Evolutionary conservation across 2,797 vertebrate genomes (phyloP).

Genomic region (Poecilia velifera): DNA sequence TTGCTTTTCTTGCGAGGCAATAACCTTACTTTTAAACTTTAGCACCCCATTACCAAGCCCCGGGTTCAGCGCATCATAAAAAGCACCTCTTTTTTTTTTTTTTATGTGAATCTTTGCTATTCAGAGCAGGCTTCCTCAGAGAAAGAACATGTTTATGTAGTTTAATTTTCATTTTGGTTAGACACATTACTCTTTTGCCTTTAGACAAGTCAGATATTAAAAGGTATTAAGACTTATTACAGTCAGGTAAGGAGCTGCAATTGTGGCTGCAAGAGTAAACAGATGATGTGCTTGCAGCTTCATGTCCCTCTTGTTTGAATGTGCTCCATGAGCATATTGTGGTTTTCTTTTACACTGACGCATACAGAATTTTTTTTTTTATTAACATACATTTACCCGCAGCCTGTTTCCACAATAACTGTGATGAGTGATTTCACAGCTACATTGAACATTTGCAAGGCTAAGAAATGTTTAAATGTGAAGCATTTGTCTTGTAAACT

Average conservation of each 20-base stretch:
- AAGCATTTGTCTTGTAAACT: neutral
- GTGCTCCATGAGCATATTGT: slow-evolving; percentile 6
- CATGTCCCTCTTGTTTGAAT: slow-evolving; percentile 2
- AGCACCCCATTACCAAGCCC: slow-evolving; percentile 17
- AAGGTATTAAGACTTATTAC: slow-evolving; percentile 9
- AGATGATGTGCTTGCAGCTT: neutral
- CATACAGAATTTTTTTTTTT: slow-evolving; percentile 35
- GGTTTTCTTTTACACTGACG: slow-evolving; percentile 40
- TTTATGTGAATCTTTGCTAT: slow-evolving; percentile 9
- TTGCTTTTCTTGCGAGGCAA: slow-evolving; percentile 12
- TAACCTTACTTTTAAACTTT: slow-evolving; percentile 31
- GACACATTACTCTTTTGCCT: slow-evolving; percentile 17
- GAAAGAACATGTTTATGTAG: slow-evolving; percentile 8
- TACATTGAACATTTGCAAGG: neutral
- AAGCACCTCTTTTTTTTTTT: slow-evolving; percentile 13
- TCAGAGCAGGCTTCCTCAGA: neutral
- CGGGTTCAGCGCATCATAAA: slow-evolving; percentile 7
- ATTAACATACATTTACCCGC: slow-evolving; percentile 42
- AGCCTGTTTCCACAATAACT: neutral
- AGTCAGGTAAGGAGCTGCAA: neutral
- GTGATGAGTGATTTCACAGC: neutral
- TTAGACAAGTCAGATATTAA: slow-evolving; percentile 4
- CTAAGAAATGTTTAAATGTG: neutral
- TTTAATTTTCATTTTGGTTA: slow-evolving; percentile 12
- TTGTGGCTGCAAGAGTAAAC: neutral